Evolutionary conservation across 30 jellyfish, hydroid and myxozoan species (phyloP), one percentile per base, ranked within the genome.

Genomic region (Chrysaora quinquecirrha): DNA sequence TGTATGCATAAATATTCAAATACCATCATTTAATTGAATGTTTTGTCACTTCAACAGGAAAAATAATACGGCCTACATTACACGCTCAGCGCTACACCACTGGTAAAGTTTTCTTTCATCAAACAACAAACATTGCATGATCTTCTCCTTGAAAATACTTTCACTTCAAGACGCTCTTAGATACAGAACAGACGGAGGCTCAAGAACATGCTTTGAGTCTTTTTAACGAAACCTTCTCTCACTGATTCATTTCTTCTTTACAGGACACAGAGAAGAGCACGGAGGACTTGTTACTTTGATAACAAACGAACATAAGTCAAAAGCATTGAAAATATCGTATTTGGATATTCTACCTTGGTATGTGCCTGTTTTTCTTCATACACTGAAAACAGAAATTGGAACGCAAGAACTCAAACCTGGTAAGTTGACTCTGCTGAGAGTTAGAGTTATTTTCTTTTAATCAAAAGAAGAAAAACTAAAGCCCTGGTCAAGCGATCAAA

Each of bases 331-430:
- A 24, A 30, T 92, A 31, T 22, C 88, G 2, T 92, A 92, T 52
- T 71, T 92, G 43, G 98, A 86, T 28, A 86, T 92, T 23, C 30
- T 92, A 23, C 98, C 98, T 22, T 92, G 95, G 92, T 92, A 76
- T 68, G 85, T 81, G 33, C 97, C 97, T 7, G 86, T 79, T 11
- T 80, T 64, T 58, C 34, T 86, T 33, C 96, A 86, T 56, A 76
- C 98, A 6, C 61, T 92, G 3, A 76, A 21, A 75, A 87, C 86
- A 18, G 60, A 73, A 22, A 25, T 34, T n/a, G 68, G 62, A 24
- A 80, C 67, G 6, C 33, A 24, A 10, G 6, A 10, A 25, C 56
- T 86, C 33, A 33, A 33, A 34, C 90, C 92, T 73, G 97, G 98
- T 92, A 75, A 25, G 60, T 23, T 34, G 14, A 2, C 70, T 34